phyloP scores from a whole-genome alignment of 2,888 invertebrate species.

The Dryomyza anilis region DNA sequence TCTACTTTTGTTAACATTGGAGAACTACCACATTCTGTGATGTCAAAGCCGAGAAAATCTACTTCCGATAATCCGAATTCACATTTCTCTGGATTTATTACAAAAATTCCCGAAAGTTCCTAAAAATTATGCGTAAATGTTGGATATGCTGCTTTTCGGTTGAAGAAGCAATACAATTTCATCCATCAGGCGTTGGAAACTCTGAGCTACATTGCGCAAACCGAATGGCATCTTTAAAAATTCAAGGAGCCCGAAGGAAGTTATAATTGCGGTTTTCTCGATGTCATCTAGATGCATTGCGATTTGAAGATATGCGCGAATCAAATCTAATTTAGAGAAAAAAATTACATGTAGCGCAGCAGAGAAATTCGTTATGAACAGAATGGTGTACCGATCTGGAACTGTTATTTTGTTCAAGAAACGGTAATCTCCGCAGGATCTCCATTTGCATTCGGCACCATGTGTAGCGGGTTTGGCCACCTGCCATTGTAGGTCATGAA shows the following conservation, averaged over 20 bases:
- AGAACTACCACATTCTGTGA: neutral
- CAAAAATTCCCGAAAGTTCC: conserved; percentile 28
- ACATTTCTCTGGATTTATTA: neutral
- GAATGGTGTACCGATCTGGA: no score
- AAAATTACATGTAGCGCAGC: no score
- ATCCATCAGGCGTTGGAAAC: conserved; percentile 29
- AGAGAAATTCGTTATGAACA: no score
- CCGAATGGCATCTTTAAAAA: conserved; percentile 28
- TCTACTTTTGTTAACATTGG: no score
- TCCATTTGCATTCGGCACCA: no score
- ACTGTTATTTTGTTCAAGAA: no score
- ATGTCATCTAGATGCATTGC: conserved; percentile 10
- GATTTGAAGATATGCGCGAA: conserved; percentile 24
- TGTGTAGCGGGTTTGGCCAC: no score
- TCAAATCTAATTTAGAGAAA: no score
- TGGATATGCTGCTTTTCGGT: conserved; percentile 32
- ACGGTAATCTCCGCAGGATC: no score
- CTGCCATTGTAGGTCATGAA: no score
- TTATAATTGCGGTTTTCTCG: conserved; percentile 25
- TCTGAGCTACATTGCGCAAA: conserved; percentile 27
- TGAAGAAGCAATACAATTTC: conserved; percentile 33
- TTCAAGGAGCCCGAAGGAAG: conserved; percentile 28
- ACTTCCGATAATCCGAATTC: neutral
- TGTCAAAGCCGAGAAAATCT: neutral
- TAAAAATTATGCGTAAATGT: conserved; percentile 33